These are phyloP conservation scores for Hydrolagus colliei DNA, from an alignment of 2,797 vertebrate genomes.

Conservation along the genomic window DNA sequence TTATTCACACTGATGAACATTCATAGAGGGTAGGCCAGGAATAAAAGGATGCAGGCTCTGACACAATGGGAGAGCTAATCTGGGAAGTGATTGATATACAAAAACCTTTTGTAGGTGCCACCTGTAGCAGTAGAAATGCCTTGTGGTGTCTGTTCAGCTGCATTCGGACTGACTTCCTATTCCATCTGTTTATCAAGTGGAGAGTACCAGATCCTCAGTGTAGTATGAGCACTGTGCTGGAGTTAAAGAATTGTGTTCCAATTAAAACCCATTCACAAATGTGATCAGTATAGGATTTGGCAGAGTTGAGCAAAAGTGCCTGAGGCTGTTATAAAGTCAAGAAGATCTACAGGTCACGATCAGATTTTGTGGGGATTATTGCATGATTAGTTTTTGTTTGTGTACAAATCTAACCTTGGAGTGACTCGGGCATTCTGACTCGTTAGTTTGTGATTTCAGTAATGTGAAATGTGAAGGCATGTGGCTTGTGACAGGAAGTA, in stretches of 20 bases:
- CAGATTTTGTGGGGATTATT: conserved; percentile 4
- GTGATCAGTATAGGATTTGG: background rate
- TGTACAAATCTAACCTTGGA: conserved; percentile 2
- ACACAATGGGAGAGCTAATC: conserved; percentile 19
- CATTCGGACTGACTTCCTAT: background rate
- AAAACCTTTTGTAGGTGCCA: background rate
- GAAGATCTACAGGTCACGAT: background rate
- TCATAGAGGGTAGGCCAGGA: background rate
- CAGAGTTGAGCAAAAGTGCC: background rate
- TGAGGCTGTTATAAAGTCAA: background rate
- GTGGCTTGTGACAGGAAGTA: background rate
- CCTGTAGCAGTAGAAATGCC: background rate
- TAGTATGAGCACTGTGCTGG: background rate
- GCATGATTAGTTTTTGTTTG: background rate
- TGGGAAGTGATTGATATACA: conserved; percentile 15
- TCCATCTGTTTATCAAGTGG: conserved; percentile 11
- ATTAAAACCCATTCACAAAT: background rate
- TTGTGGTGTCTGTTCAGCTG: background rate
- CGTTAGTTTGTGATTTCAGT: background rate
- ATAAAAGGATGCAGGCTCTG: conserved; percentile 7
- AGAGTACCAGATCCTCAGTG: background rate
- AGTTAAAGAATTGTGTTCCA: background rate
- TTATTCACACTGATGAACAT: conserved; percentile 24
- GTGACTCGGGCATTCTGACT: background rate
- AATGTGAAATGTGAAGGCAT: background rate